Conservation (phyloP, 2,888 invertebrate species). For the Caenorhabditis angaria region DNA sequence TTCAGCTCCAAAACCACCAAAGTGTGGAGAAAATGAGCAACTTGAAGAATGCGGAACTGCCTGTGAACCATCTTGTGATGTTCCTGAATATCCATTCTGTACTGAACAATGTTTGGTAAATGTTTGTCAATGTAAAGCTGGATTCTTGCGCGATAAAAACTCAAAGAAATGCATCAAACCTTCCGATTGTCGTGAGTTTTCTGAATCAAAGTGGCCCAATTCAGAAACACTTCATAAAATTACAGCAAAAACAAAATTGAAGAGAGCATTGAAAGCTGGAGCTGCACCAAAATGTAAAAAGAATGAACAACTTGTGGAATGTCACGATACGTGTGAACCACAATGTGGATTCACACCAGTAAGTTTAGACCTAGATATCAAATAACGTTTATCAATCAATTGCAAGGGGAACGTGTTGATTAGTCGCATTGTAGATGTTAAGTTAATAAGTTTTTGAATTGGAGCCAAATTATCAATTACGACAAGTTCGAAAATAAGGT, state of each 20-base stretch:
- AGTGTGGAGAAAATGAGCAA: constrained; percentile 29
- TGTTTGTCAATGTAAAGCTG: background rate
- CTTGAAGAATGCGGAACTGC: constrained; percentile 40
- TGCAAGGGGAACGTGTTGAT: background rate
- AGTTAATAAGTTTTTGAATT: background rate
- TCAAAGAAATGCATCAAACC: background rate
- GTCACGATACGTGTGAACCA: constrained; percentile 35
- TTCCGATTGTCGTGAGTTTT: background rate
- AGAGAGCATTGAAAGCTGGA: too few relatives aligned
- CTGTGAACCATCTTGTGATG: constrained; percentile 43
- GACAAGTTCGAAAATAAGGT: too few relatives aligned
- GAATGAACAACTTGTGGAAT: constrained; percentile 28
- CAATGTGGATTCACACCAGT: constrained; percentile 37
- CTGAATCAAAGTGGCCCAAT: too few relatives aligned
- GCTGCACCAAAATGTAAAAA: constrained; percentile 12
- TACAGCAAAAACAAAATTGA: too few relatives aligned
- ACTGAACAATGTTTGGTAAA: background rate
- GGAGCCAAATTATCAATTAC: too few relatives aligned
- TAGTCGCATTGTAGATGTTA: too few relatives aligned
- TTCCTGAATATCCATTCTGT: constrained; percentile 11
- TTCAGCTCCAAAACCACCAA: too few relatives aligned
- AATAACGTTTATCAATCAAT: background rate
- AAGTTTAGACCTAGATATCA: background rate
- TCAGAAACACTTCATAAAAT: too few relatives aligned
- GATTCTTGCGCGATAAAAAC: too few relatives aligned